These are phyloP conservation scores for Achlya flavicornis DNA, from an alignment of 2,888 invertebrate genomes.

Conservation along the genomic window DNA sequence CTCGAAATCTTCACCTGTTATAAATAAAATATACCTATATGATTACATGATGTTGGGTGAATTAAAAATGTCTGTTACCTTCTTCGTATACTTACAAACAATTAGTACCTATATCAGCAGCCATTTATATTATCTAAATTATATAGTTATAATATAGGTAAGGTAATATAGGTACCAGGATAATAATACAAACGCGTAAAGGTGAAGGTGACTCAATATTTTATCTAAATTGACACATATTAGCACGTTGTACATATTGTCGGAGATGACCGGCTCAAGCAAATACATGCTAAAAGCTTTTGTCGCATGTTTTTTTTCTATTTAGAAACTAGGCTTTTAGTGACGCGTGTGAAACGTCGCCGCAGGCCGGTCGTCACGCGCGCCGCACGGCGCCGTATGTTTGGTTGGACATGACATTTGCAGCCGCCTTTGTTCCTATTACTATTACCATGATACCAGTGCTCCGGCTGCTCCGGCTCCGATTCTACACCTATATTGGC, in stretches of 20 bases:
- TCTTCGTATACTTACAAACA: not conserved
- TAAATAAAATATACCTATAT: no score
- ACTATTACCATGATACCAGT: no score
- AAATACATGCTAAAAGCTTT: slow-evolving; percentile 13
- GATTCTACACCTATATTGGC: no score
- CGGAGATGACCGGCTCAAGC: slow-evolving; percentile 1
- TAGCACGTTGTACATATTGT: slow-evolving; percentile 1
- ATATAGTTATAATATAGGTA: no score
- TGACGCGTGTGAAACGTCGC: not conserved
- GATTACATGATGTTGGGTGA: no score
- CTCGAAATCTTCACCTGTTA: no score
- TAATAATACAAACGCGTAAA: not conserved
- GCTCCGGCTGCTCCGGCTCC: no score
- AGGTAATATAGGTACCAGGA: no score
- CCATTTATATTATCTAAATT: no score
- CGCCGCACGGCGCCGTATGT: not conserved
- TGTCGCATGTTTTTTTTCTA: not conserved
- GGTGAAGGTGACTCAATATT: not conserved
- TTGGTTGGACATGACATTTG: no score
- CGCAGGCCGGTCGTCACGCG: not conserved
- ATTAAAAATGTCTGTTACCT: no score
- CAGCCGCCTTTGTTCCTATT: no score
- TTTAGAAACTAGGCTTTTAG: slow-evolving; percentile 1
- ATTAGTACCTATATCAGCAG: not conserved
- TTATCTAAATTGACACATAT: not conserved